Base-by-base conservation (phyloP, 2,888 invertebrate species). In the Lacanobia oleracea region DNA sequence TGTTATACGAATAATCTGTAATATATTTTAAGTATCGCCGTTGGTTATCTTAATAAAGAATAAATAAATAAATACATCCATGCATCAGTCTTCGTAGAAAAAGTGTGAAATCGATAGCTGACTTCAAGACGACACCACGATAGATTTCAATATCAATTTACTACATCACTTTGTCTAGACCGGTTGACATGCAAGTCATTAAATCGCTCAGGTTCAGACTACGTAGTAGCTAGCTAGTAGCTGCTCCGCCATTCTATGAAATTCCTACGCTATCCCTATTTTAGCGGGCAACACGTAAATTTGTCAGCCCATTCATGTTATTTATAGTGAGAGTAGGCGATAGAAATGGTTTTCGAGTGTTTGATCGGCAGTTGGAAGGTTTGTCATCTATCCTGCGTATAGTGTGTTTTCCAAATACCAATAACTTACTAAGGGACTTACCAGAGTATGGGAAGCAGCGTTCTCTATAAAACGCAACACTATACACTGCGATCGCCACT, bases 271-370 rank as follows among this genome's bases (percentile, higher is more conserved):
- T 51, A 62, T 57, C 66, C 66, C 57, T 67, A 61, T 80, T 73
- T 73, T 57, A 72, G 53, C 45, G 51, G 51, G 6, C 27, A 51
- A 27, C 75, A 73, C 61, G 68, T 82, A 83, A 79, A 73, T 78
- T 71, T 75, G n/a, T 33, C 18, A 68, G 50, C 45, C 72, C 72
- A 69, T 81, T 83, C 57, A 59, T 37, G 75, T 73, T 68, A 73
- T 83, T 82, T 82, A 83, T 83, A 53, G 59, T n/a, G 40, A 37
- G 50, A 59, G 33, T 45, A 62, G 37, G 60, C 70, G 48, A 75
- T 79, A 57, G 70, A 73, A 79, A 70, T 67, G 65, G 62, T 59
- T 70, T 69, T 70, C 62, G 21, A 69, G 53, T 67, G 61, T 57
- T 75, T 75, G 72, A 75, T 67, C 69, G 64, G 51, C 69, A 65